Conservation (phyloP, 2,888 invertebrate genomes). For the Mythimna vitellina region DNA sequence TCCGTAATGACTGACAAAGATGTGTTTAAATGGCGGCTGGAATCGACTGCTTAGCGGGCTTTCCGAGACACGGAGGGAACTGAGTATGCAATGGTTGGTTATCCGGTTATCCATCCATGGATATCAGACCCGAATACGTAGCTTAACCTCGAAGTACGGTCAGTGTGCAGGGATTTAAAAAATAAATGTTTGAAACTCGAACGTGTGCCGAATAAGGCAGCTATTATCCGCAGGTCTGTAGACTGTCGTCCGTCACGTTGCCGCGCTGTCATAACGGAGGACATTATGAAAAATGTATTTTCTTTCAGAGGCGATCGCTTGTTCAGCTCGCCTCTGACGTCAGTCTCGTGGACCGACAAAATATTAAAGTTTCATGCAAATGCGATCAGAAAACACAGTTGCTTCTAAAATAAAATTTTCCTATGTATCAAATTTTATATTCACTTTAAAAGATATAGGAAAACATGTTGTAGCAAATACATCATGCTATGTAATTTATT, state of each 20-base stretch:
- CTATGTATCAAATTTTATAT: not conserved
- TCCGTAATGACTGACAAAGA: too few relatives aligned
- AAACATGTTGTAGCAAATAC: conserved; percentile 1
- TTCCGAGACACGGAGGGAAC: too few relatives aligned
- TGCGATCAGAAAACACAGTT: conserved; percentile 32
- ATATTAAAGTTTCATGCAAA: conserved; percentile 68
- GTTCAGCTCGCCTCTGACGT: conserved; percentile 73
- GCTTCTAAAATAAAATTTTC: conserved; percentile 6
- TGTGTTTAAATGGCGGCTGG: too few relatives aligned
- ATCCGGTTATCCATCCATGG: too few relatives aligned
- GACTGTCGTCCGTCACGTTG: conserved; percentile 70
- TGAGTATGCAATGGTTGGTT: too few relatives aligned
- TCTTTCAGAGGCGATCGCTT: conserved; percentile 73
- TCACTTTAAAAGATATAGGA: not conserved
- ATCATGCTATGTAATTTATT: conserved; percentile 19
- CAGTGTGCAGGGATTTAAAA: not conserved
- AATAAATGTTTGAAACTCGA: not conserved
- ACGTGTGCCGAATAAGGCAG: conserved; percentile 4
- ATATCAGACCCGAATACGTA: too few relatives aligned
- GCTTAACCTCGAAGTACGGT: too few relatives aligned
- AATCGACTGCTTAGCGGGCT: too few relatives aligned
- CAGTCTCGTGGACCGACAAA: conserved; percentile 68
- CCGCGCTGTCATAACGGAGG: conserved; percentile 67
- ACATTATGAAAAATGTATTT: conserved; percentile 80
- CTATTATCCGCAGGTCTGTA: conserved; percentile 22